Evolutionary conservation across 2,888 invertebrate genomes (phyloP), one percentile per base, ranked within the genome.

Genomic region (Uloborus plumipes): DNA sequence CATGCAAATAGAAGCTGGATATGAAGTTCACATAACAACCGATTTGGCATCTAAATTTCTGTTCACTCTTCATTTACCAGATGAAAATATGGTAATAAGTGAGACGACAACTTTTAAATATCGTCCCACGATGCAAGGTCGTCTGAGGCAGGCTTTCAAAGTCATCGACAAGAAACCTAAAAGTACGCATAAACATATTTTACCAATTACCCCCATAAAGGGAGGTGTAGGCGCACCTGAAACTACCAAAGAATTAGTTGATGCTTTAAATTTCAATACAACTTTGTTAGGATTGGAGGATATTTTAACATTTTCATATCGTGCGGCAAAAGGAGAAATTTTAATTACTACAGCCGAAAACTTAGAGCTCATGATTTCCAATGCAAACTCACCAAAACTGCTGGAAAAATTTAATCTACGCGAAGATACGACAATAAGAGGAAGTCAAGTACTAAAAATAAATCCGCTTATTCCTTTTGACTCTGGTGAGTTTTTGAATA

Each of bases 61-160:
- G 47, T 31, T 26, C 7, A 67, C 67, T 51, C 47, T 77, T 16
- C n/a, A 71, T 78, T 65, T 58, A 31, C 14, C 50, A 58, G 18
- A 50, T 22, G 16, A 20, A 18, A 20, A 70, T 13, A 22, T 7
- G 0, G 20, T 69, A 20, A 62, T 73, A 39, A 61, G 22, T 2
- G 11, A n/a, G 53, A 50, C 67, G 0, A 18, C 20, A 18, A 26
- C 9, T 53, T 77, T 77, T 22, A 64, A 49, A 15, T 77, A 49
- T 62, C n/a, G 55, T 16, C 50, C 65, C 14, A 13, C n/a, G 14
- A 13, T 39, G 13, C 15, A 39, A 6, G 20, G 14, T n/a, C 14
- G 31, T 4, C 26, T 26, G n/a, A 18, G 31, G 2, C 16, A 39
- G 31, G 26, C 16, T 7, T 26, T 78, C n/a, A 9, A 7, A 7